Percentiles rank a stretch among this genome's conserved stretches.
phyloP scores from a whole-genome alignment of 35 echinoderm and acorn worm genomes.

The Lytechinus pictus region DNA sequence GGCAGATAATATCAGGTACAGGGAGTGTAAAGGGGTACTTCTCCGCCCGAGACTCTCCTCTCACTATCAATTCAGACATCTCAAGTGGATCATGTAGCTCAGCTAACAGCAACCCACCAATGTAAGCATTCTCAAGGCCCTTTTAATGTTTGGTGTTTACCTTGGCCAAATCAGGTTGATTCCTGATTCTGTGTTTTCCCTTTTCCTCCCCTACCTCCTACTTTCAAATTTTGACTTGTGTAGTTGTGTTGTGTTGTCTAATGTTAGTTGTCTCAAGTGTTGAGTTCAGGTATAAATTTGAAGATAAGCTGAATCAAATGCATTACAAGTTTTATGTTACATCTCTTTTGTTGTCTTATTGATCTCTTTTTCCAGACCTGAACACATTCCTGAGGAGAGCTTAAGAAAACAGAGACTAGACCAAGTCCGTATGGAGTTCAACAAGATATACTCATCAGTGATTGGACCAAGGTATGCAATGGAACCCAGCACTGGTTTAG shows the following conservation, averaged over 20 bases:
- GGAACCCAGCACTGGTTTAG: constrained; percentile 49
- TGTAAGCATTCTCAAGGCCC: constrained; percentile 38
- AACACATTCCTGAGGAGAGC: constrained; percentile 53
- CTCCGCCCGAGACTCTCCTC: constrained; percentile 65
- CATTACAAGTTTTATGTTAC: no score
- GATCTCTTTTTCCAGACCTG: constrained; percentile 22
- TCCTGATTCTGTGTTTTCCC: no score
- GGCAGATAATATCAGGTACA: constrained; percentile 68
- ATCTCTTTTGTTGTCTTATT: no score
- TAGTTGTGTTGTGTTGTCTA: not conserved
- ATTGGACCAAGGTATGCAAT: constrained; percentile 59
- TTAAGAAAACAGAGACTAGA: constrained; percentile 62
- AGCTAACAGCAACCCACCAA: constrained; percentile 28
- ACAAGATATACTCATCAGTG: constrained; percentile 64
- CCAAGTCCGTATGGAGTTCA: constrained; percentile 60
- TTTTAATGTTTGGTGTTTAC: no score
- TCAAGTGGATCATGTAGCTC: constrained; percentile 67
- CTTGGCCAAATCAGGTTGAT: no score
- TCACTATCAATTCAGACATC: constrained; percentile 68
- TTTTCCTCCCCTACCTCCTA: no score
- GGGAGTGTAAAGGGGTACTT: constrained; percentile 71
- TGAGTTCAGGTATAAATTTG: not conserved
- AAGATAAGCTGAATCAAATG: no score
- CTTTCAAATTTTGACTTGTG: no score
- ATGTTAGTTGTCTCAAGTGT: not conserved